Evolutionary conservation across 2,113 vertebrate genomes (phyloP).

Genomic region (Heteronetta atricapilla): DNA sequence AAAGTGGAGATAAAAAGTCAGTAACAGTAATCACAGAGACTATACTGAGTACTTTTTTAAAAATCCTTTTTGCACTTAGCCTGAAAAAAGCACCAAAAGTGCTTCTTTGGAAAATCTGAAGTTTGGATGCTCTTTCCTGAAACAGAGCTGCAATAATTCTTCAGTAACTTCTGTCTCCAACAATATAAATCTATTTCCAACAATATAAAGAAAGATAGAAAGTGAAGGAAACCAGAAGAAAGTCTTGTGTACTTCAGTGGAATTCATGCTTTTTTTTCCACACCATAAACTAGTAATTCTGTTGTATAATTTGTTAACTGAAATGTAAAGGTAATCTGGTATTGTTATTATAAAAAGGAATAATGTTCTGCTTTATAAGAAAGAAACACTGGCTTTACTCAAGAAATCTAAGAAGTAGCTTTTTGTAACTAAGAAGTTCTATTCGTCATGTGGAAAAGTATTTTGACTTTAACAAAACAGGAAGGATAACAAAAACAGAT

Average conservation of each 20-base stretch:
- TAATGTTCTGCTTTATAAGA: neutral
- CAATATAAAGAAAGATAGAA: neutral
- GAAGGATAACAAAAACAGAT: conserved; percentile 39
- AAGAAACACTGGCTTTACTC: neutral
- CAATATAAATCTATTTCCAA: neutral
- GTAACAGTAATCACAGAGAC: neutral
- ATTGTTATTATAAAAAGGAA: neutral
- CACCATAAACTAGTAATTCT: neutral
- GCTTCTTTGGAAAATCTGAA: neutral
- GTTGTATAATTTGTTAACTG: neutral
- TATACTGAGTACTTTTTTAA: neutral
- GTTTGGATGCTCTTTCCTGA: neutral
- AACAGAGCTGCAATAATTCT: neutral
- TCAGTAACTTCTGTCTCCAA: neutral
- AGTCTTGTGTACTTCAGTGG: neutral
- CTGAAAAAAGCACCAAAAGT: neutral
- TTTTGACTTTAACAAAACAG: conserved; percentile 1
- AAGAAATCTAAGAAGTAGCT: neutral
- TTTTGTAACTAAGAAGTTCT: neutral
- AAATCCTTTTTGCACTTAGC: neutral
- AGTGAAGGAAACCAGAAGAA: neutral
- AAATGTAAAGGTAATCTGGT: neutral
- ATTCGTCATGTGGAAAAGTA: neutral
- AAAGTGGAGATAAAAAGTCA: neutral
- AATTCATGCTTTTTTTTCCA: neutral